These are phyloP conservation scores for Thereva nobilitata DNA, from an alignment of 2,888 invertebrate species.

Conservation along the genomic window DNA sequence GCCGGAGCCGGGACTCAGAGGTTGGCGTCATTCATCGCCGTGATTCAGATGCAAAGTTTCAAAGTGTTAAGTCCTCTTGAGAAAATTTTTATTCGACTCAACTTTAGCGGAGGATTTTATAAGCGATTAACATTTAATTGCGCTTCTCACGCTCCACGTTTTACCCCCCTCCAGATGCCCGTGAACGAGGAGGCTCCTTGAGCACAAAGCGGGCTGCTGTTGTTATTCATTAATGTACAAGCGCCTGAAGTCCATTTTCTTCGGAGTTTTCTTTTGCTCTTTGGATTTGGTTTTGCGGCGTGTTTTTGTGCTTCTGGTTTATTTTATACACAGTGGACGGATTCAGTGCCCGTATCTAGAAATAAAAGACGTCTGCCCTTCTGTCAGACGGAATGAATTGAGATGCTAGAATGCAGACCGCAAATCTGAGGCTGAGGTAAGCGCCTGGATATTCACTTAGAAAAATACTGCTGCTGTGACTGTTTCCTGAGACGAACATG, in stretches of 20 bases:
- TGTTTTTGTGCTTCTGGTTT: too few species aligned
- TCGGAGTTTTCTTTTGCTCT: conserved; percentile 1
- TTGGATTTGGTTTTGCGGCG: too few species aligned
- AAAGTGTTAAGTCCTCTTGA: conserved; percentile 28
- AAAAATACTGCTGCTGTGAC: too few species aligned
- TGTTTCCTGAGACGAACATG: too few species aligned
- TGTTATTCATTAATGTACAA: conserved; percentile 34
- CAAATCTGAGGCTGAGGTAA: too few species aligned
- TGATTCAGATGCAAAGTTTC: conserved; percentile 24
- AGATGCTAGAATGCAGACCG: too few species aligned
- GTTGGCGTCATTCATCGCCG: conserved; percentile 2
- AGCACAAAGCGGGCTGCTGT: conserved; percentile 12
- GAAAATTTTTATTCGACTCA: conserved; percentile 19
- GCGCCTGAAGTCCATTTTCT: conserved; percentile 30
- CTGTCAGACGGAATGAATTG: too few species aligned
- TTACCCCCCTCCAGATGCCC: neutral
- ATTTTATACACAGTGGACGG: too few species aligned
- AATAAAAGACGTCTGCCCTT: too few species aligned
- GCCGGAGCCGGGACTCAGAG: neutral
- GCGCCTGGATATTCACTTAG: too few species aligned
- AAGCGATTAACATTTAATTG: conserved; percentile 35
- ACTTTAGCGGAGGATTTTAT: conserved; percentile 21
- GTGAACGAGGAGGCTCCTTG: neutral
- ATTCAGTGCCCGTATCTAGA: too few species aligned
- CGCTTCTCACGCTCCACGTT: conserved; percentile 23